Evolutionary conservation across 2,888 invertebrate species (phyloP).

Genomic region (Drosophila aldrichi): DNA sequence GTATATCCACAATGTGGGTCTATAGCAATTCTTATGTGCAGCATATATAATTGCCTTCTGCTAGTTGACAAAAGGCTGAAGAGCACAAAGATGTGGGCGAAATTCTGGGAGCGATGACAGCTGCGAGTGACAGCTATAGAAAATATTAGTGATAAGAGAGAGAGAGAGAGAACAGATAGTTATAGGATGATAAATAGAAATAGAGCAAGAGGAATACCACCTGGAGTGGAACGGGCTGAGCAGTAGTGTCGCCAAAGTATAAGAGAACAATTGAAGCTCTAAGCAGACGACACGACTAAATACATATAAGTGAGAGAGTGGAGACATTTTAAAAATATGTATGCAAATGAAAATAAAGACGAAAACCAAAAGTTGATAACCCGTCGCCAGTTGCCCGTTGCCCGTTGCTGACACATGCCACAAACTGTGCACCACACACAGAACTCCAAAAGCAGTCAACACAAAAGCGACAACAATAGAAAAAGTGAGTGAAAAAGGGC

Average conservation of each 20-base stretch:
- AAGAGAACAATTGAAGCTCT: conserved; percentile 75
- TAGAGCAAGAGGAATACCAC: conserved; percentile 15
- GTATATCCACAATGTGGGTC: background rate
- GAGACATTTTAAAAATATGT: conserved; percentile 67
- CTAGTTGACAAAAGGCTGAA: conserved; percentile 33
- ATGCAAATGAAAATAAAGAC: conserved; percentile 79
- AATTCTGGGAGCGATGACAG: conserved; percentile 7
- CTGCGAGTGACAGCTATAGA: conserved; percentile 83
- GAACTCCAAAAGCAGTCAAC: conserved; percentile 39
- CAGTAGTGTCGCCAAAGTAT: conserved; percentile 34
- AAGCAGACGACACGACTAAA: conserved; percentile 57
- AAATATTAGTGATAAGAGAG: conserved; percentile 51
- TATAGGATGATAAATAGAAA: conserved; percentile 17
- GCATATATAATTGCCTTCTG: conserved; percentile 40
- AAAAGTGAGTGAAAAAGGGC: conserved; percentile 1
- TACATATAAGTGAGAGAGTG: background rate
- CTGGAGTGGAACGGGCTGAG: conserved; percentile 25
- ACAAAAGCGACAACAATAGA: conserved; percentile 56
- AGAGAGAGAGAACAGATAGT: conserved; percentile 31
- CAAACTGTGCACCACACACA: conserved; percentile 48
- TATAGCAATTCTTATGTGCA: conserved; percentile 13
- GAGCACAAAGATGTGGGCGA: conserved; percentile 11
- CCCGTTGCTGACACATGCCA: conserved; percentile 74
- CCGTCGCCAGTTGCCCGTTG: conserved; percentile 51
- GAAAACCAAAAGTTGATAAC: conserved; percentile 35